These are phyloP conservation scores for Arctocebus calabarensis DNA, from an alignment of 2,797 vertebrate genomes.

Conservation along the genomic window DNA sequence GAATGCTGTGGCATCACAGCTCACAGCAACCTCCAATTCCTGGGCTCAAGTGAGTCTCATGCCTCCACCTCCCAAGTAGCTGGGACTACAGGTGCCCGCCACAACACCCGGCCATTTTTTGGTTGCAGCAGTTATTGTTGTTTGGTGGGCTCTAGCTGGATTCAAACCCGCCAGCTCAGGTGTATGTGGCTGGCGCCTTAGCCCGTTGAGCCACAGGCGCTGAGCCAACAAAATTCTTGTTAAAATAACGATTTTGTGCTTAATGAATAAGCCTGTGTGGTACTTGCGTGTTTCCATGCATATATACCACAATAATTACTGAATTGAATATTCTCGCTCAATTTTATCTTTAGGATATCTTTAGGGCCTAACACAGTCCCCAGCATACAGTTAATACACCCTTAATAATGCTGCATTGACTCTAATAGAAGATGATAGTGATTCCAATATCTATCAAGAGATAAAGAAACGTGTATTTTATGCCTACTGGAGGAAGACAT, in stretches of 20 bases:
- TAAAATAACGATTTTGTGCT: slow-evolving; percentile 40
- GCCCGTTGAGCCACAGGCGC: no score
- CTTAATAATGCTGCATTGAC: slow-evolving; percentile 5
- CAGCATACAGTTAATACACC: not conserved
- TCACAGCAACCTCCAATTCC: no score
- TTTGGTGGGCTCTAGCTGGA: no score
- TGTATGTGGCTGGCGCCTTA: no score
- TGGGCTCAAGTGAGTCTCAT: no score
- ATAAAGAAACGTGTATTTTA: not conserved
- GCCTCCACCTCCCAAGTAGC: no score
- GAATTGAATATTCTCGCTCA: slow-evolving; percentile 17
- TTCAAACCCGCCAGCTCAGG: no score
- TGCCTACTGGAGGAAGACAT: not conserved
- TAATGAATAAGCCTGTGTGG: not conserved
- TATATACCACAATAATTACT: not conserved
- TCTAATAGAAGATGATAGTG: not conserved
- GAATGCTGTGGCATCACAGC: no score
- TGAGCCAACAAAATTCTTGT: slow-evolving; percentile 56
- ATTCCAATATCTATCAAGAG: not conserved
- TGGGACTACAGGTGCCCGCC: no score
- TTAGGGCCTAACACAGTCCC: not conserved
- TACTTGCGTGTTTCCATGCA: not conserved
- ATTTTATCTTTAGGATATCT: not conserved
- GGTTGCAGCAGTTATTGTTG: no score
- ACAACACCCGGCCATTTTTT: no score